A percentile compares a stretch with the other conserved stretches of the same genome.
Evolutionary conservation across 2,888 invertebrate species (phyloP).

Genomic region (Leptinotarsa haldemani): DNA sequence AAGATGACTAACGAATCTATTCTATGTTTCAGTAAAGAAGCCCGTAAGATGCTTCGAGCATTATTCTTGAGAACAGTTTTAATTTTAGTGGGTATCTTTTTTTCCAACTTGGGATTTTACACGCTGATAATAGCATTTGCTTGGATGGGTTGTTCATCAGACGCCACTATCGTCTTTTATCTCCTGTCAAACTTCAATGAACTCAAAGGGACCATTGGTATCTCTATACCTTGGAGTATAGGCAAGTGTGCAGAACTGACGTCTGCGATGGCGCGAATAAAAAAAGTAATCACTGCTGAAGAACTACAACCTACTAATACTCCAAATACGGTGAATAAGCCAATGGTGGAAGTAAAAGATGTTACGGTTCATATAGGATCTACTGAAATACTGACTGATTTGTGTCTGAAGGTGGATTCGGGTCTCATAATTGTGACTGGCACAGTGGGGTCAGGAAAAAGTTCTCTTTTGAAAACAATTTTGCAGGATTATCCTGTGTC

Average conservation of each 20-base stretch:
- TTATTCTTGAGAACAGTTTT: constrained; percentile 55
- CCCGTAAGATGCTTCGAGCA: constrained; percentile 67
- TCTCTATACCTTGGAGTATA: constrained; percentile 87
- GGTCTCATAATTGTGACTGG: constrained; percentile 71
- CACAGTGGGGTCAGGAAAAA: constrained; percentile 75
- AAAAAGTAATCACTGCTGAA: constrained; percentile 71
- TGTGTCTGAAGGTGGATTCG: constrained; percentile 49
- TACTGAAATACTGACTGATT: constrained; percentile 61
- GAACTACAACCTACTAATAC: constrained; percentile 75
- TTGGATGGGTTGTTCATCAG: constrained; percentile 76
- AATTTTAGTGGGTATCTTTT: constrained; percentile 53
- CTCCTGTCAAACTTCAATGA: constrained; percentile 91
- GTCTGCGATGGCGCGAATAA: constrained; percentile 78
- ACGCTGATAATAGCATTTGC: constrained; percentile 70
- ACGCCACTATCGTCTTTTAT: constrained; percentile 87
- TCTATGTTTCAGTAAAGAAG: constrained; percentile 71
- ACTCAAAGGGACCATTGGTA: constrained; percentile 85
- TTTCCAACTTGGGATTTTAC: constrained; percentile 58
- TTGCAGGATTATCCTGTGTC: constrained; percentile 64
- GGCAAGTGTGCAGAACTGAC: constrained; percentile 82
- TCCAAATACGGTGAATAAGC: constrained; percentile 41
- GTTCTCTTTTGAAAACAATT: constrained; percentile 63
- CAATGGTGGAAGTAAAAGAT: constrained; percentile 46
- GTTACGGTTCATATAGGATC: constrained; percentile 52
- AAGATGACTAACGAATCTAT: too few species aligned